Evolutionary conservation across 1,140 invertebrate species (phyloP), one percentile per base, ranked within the genome.

Genomic region (Panagrolaimus sp.): DNA sequence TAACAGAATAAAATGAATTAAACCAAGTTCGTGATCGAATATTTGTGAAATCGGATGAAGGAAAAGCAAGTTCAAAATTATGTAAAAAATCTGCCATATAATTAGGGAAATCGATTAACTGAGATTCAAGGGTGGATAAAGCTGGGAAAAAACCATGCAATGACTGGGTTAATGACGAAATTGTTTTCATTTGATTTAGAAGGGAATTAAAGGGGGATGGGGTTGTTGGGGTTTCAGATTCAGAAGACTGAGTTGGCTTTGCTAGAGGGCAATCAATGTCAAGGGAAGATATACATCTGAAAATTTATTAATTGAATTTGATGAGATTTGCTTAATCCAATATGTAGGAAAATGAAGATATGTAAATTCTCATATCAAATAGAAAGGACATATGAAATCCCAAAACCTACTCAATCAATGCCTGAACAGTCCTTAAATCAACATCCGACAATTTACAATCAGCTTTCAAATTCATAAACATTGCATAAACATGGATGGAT

Each of bases 181-280:
- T 58, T 21, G 52, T 28, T 26, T 58, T 58, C 21, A 58, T 58
- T 58, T 58, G 52, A 28, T 58, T 58, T n/a, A 58, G n/a, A 12
- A 58, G 21, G 0, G 52, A 58, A 0, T 12, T 28, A 6, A 58
- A 58, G 2, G 52, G 52, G 4, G 52, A 58, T 58, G 21, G 52
- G 4, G 52, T 58, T 2, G 52, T 58, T 58, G 52, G 52, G 48
- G 48, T 24, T 9, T 46, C 26, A 28, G 17, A n/a, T 58, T 21
- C 52, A 1, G 52, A 12, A 28, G 52, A 21, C 3, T 21, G 15
- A 21, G 28, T 21, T 0, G 52, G 52, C 10, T 28, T 21, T 58
- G 52, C 28, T 12, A 58, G 21, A 1, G 52, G 52, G 8, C 52
- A 58, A 28, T 58, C 52, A 14, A 28, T 28, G 17, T 58, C 52